Evolutionary conservation across 2,888 invertebrate species (phyloP), one percentile per base, ranked within the genome.

Genomic region (Andrena bicolor): DNA sequence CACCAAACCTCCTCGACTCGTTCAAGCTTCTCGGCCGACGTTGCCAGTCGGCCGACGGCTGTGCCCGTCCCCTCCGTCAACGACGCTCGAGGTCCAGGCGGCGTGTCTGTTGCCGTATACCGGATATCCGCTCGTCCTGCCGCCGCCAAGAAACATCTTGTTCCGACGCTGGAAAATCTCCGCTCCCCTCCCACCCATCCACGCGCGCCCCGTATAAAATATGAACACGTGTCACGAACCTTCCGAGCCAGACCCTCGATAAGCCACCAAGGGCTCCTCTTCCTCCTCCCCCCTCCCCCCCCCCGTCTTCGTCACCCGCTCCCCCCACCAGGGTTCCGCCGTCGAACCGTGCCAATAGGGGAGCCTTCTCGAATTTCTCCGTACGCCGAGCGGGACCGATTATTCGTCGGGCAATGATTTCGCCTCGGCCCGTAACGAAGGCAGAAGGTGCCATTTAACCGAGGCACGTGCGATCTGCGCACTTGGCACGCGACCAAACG

Each of bases 81-180:
- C 69, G 77, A 83, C 82, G 76, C 74, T 73, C 83, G 53, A 70
- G 71, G 71, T 79, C 80, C 68, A 82, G 74, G 79, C 82, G 73
- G 79, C 86, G 88, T 56, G 56, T 89, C 86, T 86, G 89, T 80
- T 83, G 81, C 79, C 79, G 72, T 88, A 91, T 88, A 91, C 93
- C 93, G 93, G 93, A 93, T 93, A 93, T 93, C 93, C 93, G 93
- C 84, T 92, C 89, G 89, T 90, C 91, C 90, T 81, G 76, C 75
- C 78, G 78, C 75, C 76, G 32, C 60, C 71, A 41, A 73, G 83
- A 73, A 76, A 86, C 87, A 78, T 86, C 84, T 84, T 82, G 84
- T 81, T 81, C 76, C 84, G 79, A 66, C 65, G 63, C 80, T 80
- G 82, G 87, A 76, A 77, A 83, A 80, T 77, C 70, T 70, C 70